Evolutionary conservation across 2,888 invertebrate genomes (phyloP).

Genomic region (Onthophagus sagittarius): DNA sequence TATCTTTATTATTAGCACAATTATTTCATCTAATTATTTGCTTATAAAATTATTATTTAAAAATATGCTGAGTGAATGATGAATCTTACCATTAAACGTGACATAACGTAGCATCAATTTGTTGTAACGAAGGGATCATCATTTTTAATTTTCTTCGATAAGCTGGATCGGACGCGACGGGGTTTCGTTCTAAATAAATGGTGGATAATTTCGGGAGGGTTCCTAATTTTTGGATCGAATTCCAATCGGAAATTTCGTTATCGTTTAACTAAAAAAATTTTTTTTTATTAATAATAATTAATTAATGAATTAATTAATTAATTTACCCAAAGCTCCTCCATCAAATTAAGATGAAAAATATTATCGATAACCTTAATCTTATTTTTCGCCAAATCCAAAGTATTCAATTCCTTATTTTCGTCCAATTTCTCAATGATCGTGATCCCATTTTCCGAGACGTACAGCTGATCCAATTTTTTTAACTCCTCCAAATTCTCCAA

Average conservation of each 20-base stretch:
- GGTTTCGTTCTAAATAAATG: slow-evolving; percentile 93
- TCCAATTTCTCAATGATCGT: slow-evolving; percentile 75
- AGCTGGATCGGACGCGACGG: slow-evolving; percentile 75
- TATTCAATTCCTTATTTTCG: slow-evolving; percentile 67
- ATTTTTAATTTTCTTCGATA: slow-evolving; percentile 91
- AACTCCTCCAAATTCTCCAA: slow-evolving; percentile 79
- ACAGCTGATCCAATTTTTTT: slow-evolving; percentile 72
- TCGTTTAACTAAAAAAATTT: slow-evolving; percentile 87
- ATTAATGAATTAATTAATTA: not conserved
- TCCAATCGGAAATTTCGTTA: slow-evolving; percentile 84
- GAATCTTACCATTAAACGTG: not conserved
- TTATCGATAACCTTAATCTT: slow-evolving; percentile 76
- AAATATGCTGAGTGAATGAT: not conserved
- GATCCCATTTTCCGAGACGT: slow-evolving; percentile 86
- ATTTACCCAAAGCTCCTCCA: slow-evolving; percentile 93
- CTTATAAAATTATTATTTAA: too few species aligned
- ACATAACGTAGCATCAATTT: slow-evolving; percentile 95
- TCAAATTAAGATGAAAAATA: slow-evolving; percentile 66
- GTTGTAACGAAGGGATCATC: slow-evolving; percentile 77
- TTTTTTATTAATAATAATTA: too few species aligned
- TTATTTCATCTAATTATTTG: too few species aligned
- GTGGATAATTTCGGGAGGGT: slow-evolving; percentile 68
- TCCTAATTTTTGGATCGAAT: slow-evolving; percentile 70
- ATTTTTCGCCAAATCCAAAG: slow-evolving; percentile 89
- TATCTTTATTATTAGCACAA: too few species aligned